Conservation (phyloP, 2,113 vertebrate genomes). For the Chloebia gouldiae region DNA sequence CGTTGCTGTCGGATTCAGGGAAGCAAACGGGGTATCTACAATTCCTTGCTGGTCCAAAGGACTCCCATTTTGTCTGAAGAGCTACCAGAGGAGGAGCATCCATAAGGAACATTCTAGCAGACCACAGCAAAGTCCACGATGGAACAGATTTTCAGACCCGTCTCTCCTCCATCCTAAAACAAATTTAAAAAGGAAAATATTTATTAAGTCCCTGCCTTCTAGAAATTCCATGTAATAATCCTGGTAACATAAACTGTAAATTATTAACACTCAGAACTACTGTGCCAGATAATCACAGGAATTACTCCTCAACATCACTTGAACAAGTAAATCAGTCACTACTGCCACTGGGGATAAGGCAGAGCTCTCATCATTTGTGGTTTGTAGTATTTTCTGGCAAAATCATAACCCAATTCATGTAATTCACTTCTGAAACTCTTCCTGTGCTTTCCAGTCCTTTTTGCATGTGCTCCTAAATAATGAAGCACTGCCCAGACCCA, state of each 20-base stretch:
- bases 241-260: background rate
- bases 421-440: background rate
- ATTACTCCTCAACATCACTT: background rate
- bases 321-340: background rate
- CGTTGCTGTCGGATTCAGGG: conserved; percentile 79
- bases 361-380: background rate
- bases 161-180: conserved; percentile 71
- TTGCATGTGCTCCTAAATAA: fast-evolving
- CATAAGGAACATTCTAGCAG: conserved; percentile 97
- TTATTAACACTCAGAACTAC: background rate
- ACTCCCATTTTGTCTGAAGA: conserved; percentile 90
- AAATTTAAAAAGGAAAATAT: background rate
- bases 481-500: background rate
- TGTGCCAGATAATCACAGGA: background rate
- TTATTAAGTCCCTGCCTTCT: background rate
- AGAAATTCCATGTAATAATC: background rate
- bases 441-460: background rate
- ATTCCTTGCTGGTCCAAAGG: conserved; percentile 78
- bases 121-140: conserved; percentile 21
- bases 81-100: conserved; percentile 86
- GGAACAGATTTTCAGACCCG: conserved; percentile 3
- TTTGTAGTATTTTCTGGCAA: background rate
- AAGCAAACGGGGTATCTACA: conserved; percentile 85
- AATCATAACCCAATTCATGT: background rate
- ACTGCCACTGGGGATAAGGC: background rate